A percentile compares a stretch with the other conserved stretches of the same genome.
phyloP scores from a whole-genome alignment of 2,797 vertebrate genomes.

The Pangasius djambal region DNA sequence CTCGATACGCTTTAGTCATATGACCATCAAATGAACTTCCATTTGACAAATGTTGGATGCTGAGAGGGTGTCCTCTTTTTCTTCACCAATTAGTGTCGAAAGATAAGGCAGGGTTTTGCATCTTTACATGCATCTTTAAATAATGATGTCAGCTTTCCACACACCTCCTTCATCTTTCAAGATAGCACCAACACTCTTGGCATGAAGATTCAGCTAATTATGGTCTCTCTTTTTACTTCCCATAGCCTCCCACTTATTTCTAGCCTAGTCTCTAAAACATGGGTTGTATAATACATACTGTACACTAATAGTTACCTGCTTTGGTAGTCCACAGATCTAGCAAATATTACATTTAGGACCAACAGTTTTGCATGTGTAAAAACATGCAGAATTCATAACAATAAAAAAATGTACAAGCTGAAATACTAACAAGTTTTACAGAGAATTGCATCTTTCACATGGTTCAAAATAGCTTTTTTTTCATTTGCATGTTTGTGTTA shows the following conservation, averaged over 20 bases:
- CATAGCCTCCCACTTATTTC: not conserved
- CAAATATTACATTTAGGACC: not conserved
- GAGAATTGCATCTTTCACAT: not conserved
- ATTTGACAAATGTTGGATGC: slow-evolving; percentile 46
- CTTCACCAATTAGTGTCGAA: slow-evolving; percentile 42
- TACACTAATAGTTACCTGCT: not conserved
- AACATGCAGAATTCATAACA: not conserved
- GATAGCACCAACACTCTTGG: slow-evolving; percentile 2
- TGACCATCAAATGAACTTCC: slow-evolving; percentile 66
- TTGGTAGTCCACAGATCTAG: not conserved
- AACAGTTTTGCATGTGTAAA: not conserved
- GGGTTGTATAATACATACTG: not conserved
- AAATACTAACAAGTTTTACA: not conserved
- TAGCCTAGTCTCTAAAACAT: not conserved
- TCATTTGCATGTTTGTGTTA: not conserved
- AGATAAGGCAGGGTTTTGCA: slow-evolving; percentile 24
- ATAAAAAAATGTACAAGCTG: not conserved
- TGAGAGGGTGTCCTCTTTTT: slow-evolving; percentile 34
- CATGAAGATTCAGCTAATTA: slow-evolving; percentile 31
- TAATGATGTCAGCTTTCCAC: slow-evolving; percentile 24
- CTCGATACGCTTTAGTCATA: slow-evolving; percentile 53
- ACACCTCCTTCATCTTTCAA: slow-evolving; percentile 38
- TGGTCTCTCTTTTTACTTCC: not conserved
- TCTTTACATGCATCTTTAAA: slow-evolving; percentile 36
- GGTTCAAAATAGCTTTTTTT: not conserved